A percentile compares a stretch with the other conserved stretches of the same genome.
Evolutionary conservation across 2,113 vertebrate genomes (phyloP).

Genomic region (Rhinolophus sinicus): DNA sequence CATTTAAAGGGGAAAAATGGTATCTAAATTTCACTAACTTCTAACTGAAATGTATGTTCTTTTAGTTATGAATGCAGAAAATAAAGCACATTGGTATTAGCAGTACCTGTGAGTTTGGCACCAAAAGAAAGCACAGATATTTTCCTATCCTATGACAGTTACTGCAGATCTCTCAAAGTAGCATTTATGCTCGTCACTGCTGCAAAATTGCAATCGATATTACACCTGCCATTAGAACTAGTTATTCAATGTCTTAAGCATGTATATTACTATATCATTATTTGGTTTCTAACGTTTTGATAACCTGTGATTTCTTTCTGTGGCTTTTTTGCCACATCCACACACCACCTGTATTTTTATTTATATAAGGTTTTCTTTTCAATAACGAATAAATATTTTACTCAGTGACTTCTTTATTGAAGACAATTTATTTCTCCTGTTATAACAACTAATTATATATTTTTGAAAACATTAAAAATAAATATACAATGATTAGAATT

Average conservation of each 20-base stretch:
- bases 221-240: constrained; percentile 2
- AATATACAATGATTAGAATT: background rate
- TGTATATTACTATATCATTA: background rate
- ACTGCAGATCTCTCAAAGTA: constrained; percentile 20
- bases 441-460: background rate
- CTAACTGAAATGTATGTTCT: background rate
- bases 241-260: background rate
- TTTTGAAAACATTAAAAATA: constrained; percentile 26
- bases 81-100: background rate
- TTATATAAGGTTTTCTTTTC: background rate
- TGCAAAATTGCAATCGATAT: background rate
- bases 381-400: background rate
- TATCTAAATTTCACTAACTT: background rate
- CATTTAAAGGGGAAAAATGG: background rate
- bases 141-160: background rate
- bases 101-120: background rate
- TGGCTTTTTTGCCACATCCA: background rate
- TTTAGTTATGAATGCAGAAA: background rate
- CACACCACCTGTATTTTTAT: constrained; percentile 26
- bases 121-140: background rate
- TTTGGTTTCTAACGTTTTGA: constrained; percentile 9
- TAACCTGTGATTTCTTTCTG: background rate
- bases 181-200: background rate
- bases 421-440: background rate
- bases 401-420: background rate